Conservation (phyloP, 1,140 invertebrate genomes). For the Leptoteleia sp. region DNA sequence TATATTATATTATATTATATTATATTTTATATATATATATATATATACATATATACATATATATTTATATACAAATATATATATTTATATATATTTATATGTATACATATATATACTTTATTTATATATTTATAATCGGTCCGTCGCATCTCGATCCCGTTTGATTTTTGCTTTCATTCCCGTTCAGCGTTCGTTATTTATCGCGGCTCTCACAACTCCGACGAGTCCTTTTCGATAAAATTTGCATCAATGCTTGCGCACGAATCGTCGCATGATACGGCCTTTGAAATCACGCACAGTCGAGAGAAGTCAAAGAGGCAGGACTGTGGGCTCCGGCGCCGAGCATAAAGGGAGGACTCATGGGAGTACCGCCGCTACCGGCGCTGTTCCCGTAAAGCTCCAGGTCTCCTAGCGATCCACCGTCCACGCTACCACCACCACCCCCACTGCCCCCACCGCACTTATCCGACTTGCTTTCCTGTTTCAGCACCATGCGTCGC, state of each 20-base stretch:
- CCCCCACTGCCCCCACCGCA: slow-evolving; percentile 81
- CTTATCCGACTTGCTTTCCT: slow-evolving; percentile 88
- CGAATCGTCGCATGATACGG: slow-evolving; percentile 56
- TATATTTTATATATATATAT: no score
- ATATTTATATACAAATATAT: no score
- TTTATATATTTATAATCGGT: slow-evolving; percentile 40
- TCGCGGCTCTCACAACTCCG: slow-evolving; percentile 24
- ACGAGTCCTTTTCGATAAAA: slow-evolving; percentile 43
- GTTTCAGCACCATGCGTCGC: slow-evolving; percentile 94
- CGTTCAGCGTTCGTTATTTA: slow-evolving; percentile 42
- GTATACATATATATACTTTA: slow-evolving; percentile 27
- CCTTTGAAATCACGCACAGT: slow-evolving; percentile 78
- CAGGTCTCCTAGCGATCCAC: slow-evolving; percentile 76
- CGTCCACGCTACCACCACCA: slow-evolving; percentile 72
- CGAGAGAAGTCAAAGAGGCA: slow-evolving; percentile 77
- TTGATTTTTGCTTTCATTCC: slow-evolving; percentile 39
- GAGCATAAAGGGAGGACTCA: slow-evolving; percentile 79
- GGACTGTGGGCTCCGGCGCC: slow-evolving; percentile 78
- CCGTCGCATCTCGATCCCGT: slow-evolving; percentile 4
- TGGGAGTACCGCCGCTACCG: slow-evolving; percentile 78
- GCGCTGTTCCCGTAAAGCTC: slow-evolving; percentile 79
- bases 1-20: no score
- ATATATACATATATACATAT: no score
- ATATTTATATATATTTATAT: no score
- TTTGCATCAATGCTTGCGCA: slow-evolving; percentile 55